Base-by-base conservation (phyloP, 2,888 invertebrate species). In the Loripinus fragilis region DNA sequence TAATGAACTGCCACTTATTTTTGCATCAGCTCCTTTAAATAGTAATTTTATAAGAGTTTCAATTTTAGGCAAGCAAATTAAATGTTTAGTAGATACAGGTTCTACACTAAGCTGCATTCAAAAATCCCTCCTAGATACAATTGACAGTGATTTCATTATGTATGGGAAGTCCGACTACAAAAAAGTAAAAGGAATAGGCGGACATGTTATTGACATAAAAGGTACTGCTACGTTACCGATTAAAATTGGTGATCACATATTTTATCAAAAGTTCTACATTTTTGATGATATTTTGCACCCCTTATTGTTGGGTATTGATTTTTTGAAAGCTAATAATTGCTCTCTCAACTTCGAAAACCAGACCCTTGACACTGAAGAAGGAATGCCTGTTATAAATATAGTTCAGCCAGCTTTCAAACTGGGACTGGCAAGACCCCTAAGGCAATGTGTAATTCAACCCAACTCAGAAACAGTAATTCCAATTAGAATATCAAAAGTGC, bases 241-340 rank as follows among this genome's bases (percentile, higher is more conserved):
- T 20, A 42, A 38, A 60, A 71, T 71, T 28, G 78, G 78, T n/a
- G 33, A 69, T 8, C 2, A 7, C 0, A 0, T 20, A 1, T 73
- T 80, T 66, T n/a, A 1, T 17, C 75, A 80, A 25, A 73, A 30
- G 73, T 73, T 71, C n/a, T 66, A 80, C 52, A 55, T 80, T 10
- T 71, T 80, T 42, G 66, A 80, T 38, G 30, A 71, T 17, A 74
- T 80, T 55, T 73, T 70, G 33, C 80, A 80, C n/a, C 20, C 48
- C 0, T 17, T 80, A 2, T 55, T 80, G 20, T 2, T 80, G 3
- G 80, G 76, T 0, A 42, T 52, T 10, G 73, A 80, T 25, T 80
- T 80, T 55, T 55, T 80, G 28, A 25, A 71, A 73, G 20, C 2
- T 2, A 28, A 74, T 45, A 75, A 71, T 20, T 78, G 78, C 42